Base-by-base conservation (phyloP, 2,888 invertebrate species). In the Magallana nippona region DNA sequence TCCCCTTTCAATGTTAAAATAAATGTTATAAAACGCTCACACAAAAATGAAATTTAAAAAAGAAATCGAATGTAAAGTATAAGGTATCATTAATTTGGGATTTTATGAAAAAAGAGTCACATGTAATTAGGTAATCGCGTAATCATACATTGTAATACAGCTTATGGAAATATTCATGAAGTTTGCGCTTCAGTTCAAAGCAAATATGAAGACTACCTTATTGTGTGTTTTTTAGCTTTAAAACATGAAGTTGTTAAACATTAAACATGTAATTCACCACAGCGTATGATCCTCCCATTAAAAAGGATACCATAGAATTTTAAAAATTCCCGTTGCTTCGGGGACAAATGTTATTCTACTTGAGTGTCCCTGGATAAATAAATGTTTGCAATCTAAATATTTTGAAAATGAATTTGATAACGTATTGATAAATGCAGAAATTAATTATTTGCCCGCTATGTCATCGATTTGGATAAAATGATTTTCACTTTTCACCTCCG, bases 361-460 rank as follows among this genome's bases (percentile, higher is more conserved):
- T 63, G 63, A 63, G 63, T 19, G 63, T 63, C 63, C 27, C 27
- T 63, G 27, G 13, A 22, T 63, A 63, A 63, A 63, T 63, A 63
- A 63, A 63, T 63, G 63, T 63, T 63, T 63, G 63, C 22, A 63
- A 63, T 63, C 63, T 63, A 63, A 63, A 63, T 63, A 63, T 63
- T 63, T 63, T 63, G 63, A 63, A 63, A 63, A 63, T 63, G 63
- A 63, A 63, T 63, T 63, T 63, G 63, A 63, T 63, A 63, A 63
- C 22, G 63, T 63, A 63, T 63, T 63, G 63, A 63, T 63, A 63
- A 63, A 63, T 63, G 63, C 63, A 63, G 63, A 63, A 63, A 63
- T 63, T 63, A 63, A 63, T 63, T 63, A 63, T 63, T 63, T 63
- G 63, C 63, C 63, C 27, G 22, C 63, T 22, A 63, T 63, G 63